Base-by-base conservation (phyloP, 2,888 invertebrate genomes). In the Hybos culiciformis region DNA sequence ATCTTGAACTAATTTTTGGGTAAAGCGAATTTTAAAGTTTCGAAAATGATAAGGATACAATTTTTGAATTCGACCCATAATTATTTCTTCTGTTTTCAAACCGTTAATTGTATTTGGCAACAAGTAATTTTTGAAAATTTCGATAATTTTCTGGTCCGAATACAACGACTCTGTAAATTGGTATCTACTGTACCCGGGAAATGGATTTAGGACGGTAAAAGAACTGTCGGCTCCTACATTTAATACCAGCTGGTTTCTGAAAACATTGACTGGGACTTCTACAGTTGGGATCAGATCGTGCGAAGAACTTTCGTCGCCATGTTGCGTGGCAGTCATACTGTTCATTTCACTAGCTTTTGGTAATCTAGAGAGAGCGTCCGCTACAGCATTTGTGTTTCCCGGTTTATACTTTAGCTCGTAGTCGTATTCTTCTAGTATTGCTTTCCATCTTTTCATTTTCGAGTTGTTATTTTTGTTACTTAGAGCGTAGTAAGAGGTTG, bases 361-460 rank as follows among this genome's bases (percentile, higher is more conserved):
- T 21, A 24, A 36, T 44, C 44, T 44, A 6, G 41, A 48, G 2
- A 48, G 37, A 12, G 44, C 36, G 14, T 49, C 46, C 1, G 46
- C 44, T 5, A 50, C 46, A 2, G 44, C 41, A 14, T 50, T 50
- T 2, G 43, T 29, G 19, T 39, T 48, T 0, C 45, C 42, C 6
- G 45, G 44, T 36, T 41, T 46, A 18, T 48, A 45, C 6, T 34
- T 26, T 9, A 43, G 12, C 36, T 44, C 42, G 9, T 47, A 39
- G 14, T 47, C 45, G 15, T 47, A 46, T 19, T 48, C 50, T 19
- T 48, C 46, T 9, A 50, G 21, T 3, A 42, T 44, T 4, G 43
- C 34, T 21, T 50, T 50, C 50, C 48, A 48, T 7, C 46, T n/a
- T 31, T 45, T 41, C 37, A 45, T 45, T 43, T 47, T 46, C 5